Conservation (phyloP, 2,797 vertebrate genomes). For the Protosalanx chinensis region DNA sequence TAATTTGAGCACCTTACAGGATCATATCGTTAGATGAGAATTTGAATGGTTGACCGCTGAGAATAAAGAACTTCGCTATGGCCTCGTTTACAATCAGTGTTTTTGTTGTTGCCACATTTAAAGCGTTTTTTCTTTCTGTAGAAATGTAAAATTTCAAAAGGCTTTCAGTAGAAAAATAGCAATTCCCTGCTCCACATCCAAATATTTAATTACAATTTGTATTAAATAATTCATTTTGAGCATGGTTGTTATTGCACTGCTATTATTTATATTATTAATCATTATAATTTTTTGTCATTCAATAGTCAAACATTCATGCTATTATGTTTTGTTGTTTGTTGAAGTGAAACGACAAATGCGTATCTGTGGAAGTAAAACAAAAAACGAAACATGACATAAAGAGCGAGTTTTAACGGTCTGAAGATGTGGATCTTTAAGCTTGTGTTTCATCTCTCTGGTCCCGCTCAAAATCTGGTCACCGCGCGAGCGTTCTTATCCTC, state of each 20-base stretch:
- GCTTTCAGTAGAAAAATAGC: background rate
- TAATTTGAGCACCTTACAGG: conserved; percentile 72
- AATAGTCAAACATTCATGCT: conserved; percentile 8
- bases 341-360: conserved; percentile 25
- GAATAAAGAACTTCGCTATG: background rate
- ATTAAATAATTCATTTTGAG: background rate
- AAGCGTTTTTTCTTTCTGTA: background rate
- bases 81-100: no score
- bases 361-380: background rate
- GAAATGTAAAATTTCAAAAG: background rate
- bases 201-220: no score
- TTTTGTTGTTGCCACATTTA: background rate
- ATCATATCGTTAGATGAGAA: background rate
- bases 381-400: conserved; percentile 23
- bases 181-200: background rate
- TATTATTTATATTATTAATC: background rate
- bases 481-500: conserved; percentile 74
- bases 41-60: background rate
- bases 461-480: conserved; percentile 59
- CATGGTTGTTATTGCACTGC: background rate
- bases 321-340: conserved; percentile 6
- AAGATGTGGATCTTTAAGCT: conserved; percentile 67
- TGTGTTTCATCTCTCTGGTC: conserved; percentile 69
- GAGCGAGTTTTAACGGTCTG: conserved; percentile 69
- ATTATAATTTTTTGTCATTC: background rate